A percentile compares a stretch with the other conserved stretches of the same genome.
Conservation (phyloP, 2,888 invertebrate species). For the Plagodis dolabraria region DNA sequence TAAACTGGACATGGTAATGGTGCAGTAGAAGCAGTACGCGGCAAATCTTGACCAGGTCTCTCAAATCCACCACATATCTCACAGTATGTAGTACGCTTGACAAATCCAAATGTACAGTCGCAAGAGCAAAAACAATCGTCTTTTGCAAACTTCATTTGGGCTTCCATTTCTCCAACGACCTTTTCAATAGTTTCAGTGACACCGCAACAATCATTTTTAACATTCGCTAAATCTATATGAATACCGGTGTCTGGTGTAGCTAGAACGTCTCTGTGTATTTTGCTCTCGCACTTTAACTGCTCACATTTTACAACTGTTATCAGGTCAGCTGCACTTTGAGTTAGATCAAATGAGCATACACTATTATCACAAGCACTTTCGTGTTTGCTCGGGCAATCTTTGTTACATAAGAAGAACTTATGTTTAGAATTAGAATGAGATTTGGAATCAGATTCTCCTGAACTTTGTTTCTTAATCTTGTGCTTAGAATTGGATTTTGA, state of each 20-base stretch:
- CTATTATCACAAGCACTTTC: slow-evolving; percentile 30
- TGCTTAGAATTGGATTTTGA: not conserved
- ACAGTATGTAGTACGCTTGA: slow-evolving; percentile 72
- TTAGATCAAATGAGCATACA: slow-evolving; percentile 52
- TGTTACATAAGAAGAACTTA: not conserved
- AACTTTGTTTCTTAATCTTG: not conserved
- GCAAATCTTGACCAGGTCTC: slow-evolving; percentile 60
- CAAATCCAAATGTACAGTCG: slow-evolving; percentile 70
- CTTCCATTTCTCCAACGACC: slow-evolving; percentile 55
- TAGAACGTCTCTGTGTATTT: slow-evolving; percentile 40
- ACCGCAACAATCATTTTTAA: slow-evolving; percentile 55
- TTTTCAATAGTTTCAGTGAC: slow-evolving; percentile 55
- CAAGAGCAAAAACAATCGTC: slow-evolving; percentile 74
- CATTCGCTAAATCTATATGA: slow-evolving; percentile 52
- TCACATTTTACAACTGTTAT: not conserved
- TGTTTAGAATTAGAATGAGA: not conserved
- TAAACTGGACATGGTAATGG: slow-evolving; percentile 73
- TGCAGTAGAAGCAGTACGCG: slow-evolving; percentile 41
- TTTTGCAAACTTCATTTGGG: slow-evolving; percentile 55
- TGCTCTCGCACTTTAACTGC: not conserved
- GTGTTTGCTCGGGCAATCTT: slow-evolving; percentile 45
- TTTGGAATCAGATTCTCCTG: not conserved
- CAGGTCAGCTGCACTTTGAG: slow-evolving; percentile 41
- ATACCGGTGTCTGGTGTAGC: slow-evolving; percentile 54
- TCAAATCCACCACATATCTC: slow-evolving; percentile 72